A percentile compares a stretch with the other conserved stretches of the same genome.
Conservation (phyloP, 2,888 invertebrate genomes). For the Drosophila neonasuta region DNA sequence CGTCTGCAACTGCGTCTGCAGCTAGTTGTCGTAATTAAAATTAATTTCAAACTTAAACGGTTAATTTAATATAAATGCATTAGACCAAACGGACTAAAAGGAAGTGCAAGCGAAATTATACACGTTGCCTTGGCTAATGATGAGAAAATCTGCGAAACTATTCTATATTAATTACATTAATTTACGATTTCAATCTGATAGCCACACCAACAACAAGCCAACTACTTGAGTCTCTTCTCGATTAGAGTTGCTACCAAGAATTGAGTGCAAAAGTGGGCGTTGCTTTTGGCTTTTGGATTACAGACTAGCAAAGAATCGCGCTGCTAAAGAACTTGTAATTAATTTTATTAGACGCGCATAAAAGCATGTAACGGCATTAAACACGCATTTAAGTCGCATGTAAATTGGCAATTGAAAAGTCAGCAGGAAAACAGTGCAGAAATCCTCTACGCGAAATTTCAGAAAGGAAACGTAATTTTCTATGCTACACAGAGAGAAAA, state of each 20-base stretch:
- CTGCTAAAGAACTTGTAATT: slow-evolving; percentile 13
- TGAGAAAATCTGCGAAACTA: slow-evolving; percentile 35
- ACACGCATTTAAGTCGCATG: slow-evolving; percentile 4
- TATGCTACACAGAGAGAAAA: too few relatives aligned
- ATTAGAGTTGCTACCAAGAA: background rate
- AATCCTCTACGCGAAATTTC: too few relatives aligned
- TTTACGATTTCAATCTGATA: slow-evolving; percentile 54
- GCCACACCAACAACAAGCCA: slow-evolving; percentile 2
- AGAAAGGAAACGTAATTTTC: too few relatives aligned
- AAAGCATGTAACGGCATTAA: slow-evolving; percentile 1
- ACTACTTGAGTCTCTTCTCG: slow-evolving; percentile 3
- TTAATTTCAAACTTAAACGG: slow-evolving; percentile 67
- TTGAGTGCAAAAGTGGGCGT: slow-evolving; percentile 38
- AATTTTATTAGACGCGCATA: slow-evolving; percentile 4
- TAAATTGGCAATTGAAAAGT: slow-evolving; percentile 22
- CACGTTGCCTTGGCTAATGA: slow-evolving; percentile 44
- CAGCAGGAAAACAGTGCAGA: background rate
- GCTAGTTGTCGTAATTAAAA: slow-evolving; percentile 65
- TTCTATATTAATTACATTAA: slow-evolving; percentile 57
- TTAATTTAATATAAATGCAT: slow-evolving; percentile 63
- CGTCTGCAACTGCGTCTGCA: too few relatives aligned
- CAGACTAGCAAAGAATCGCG: background rate
- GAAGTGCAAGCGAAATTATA: slow-evolving; percentile 38
- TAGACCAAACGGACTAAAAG: slow-evolving; percentile 30
- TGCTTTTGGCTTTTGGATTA: background rate